Evolutionary conservation across 2,797 vertebrate genomes (phyloP), one percentile per base, ranked within the genome.

Genomic region (Oreochromis mossambicus): DNA sequence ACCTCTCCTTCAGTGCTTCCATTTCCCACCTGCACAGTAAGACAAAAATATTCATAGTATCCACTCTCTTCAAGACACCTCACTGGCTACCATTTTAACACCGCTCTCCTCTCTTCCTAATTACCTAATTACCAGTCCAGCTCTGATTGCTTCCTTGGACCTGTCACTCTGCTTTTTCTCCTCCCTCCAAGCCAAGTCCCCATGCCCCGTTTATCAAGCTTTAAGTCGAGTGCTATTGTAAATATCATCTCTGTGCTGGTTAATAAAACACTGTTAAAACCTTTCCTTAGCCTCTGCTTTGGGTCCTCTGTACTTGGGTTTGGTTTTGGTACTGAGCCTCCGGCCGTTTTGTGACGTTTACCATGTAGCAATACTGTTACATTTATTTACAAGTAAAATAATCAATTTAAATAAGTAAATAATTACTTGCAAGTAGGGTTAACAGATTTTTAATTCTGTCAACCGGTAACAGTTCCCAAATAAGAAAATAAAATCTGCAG

Each of bases 171-270:
- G 54, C 54, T 56, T 29, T 29, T 29, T 26, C 54, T 29, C 24
- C 7, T 29, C 54, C 54, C 26, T 15, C 54, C 7, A 29, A 56
- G 24, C 13, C 54, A 56, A 29, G 1, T 56, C 24, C 26, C 26
- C 55, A 17, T 1, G 3, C 14, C 2, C 26, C 3, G 0, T 29
- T 29, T 56, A 29, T 15, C 55, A 56, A 29, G 54, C 54, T 26
- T 29, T 56, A 29, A 1, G 21, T 54, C 6, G 0, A 15, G 7
- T 29, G 24, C 13, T 56, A 15, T 56, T 56, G 14, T 29, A 56
- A 56, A 56, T 29, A 56, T 56, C 13, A 56, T 56, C 26, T 26
- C 7, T 29, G 55, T 29, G 26, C 13, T 56, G 26, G 24, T 29
- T 56, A 17, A 17, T 56, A 29, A 56, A 55, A 55, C 54, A 55